Evolutionary conservation across 1,140 invertebrate species (phyloP), one percentile per base, ranked within the genome.

Genomic region (Subanguina moxae): DNA sequence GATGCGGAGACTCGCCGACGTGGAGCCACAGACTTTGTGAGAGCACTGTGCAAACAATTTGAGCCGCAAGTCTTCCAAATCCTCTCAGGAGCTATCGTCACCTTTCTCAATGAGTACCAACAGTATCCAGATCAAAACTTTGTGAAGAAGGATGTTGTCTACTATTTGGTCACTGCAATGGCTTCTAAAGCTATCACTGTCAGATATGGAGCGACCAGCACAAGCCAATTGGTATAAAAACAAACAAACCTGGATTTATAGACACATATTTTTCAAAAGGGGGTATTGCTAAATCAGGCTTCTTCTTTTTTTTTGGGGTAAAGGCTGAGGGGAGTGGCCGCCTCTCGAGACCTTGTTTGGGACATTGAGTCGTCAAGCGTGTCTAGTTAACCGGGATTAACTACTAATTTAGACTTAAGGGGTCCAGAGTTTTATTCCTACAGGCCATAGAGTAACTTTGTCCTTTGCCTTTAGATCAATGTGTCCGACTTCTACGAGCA

Each of bases 21-120:
- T 76, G 90, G 94, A 27, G 93, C 94, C 58, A 95, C 93, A 85
- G 94, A 98, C 86, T 86, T 98, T 64, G 93, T 97, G 0, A 90
- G 91, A 81, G 90, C 69, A 94, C 97, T 83, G 90, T 91, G 0
- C 87, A 90, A 74, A 23, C 69, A 76, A 28, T 74, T 74, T 43
- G 73, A 74, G 30, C n/a, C 32, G 25, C 45, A 72, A 58, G 65
- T 74, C 0, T 74, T 76, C 56, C 32, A n/a, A n/a, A 42, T 74
- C 23, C 70, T 74, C 0, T 64, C 75, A 28, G 38, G 45, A 11
- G 96, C 95, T 84, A 88, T 94, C 48, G 75, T 83, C 64, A 76
- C 72, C 15, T 80, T 86, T 69, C 73, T 87, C 1, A 86, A 93
- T 88, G 87, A 89, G 76, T 96, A 94, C 84, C 38, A 67, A 30